Evolutionary conservation across 2,888 invertebrate species (phyloP).

Genomic region (Metallyticus violacea): DNA sequence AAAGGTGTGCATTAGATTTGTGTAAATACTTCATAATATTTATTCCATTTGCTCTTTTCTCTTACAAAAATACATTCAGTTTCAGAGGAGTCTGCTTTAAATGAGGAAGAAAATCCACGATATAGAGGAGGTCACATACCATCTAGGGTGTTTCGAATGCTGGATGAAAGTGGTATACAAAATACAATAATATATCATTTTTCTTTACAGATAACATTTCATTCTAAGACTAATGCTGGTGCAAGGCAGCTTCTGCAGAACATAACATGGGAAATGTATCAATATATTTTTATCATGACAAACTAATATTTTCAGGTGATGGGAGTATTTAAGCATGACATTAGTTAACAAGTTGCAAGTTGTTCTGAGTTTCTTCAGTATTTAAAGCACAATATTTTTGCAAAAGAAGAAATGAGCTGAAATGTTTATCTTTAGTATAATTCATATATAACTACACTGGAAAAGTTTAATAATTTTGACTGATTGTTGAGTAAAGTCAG

Average conservation of each 20-base stretch:
- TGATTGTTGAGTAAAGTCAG: too few relatives aligned
- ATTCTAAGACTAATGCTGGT: background rate
- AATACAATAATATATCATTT: constrained; percentile 34
- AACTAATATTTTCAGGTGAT: background rate
- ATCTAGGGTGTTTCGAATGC: constrained; percentile 50
- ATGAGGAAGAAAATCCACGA: constrained; percentile 41
- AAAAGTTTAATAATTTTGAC: too few relatives aligned
- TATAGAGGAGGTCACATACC: constrained; percentile 48
- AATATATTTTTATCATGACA: too few relatives aligned
- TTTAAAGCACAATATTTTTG: too few relatives aligned
- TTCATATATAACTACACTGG: too few relatives aligned
- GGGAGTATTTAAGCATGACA: background rate
- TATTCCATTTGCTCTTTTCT: too few relatives aligned
- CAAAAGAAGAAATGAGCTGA: too few relatives aligned
- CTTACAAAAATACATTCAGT: constrained; percentile 31
- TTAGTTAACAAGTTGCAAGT: background rate
- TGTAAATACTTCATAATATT: too few relatives aligned
- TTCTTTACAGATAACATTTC: constrained; percentile 24
- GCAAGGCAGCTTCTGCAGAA: background rate
- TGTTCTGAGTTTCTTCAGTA: background rate
- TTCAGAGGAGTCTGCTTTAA: constrained; percentile 38
- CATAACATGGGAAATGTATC: background rate
- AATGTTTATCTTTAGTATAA: too few relatives aligned
- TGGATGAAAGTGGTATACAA: constrained; percentile 49
- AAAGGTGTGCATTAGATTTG: too few relatives aligned